These are phyloP conservation scores for Cataglyphis livida DNA, from an alignment of 2,888 invertebrate genomes.

Conservation along the genomic window DNA sequence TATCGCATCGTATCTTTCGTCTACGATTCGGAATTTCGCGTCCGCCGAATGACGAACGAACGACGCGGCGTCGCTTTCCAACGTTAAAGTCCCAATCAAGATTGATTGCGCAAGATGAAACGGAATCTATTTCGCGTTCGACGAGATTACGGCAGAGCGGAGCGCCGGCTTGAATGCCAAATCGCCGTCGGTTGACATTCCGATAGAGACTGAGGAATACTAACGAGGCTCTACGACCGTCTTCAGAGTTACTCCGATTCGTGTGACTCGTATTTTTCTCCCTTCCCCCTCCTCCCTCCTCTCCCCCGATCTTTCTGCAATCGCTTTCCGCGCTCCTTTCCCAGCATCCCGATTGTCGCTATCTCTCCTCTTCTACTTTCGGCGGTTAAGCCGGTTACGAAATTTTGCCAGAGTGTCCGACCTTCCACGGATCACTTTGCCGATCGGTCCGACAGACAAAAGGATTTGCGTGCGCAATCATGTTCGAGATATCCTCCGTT, in stretches of 20 bases:
- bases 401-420: constrained; percentile 34
- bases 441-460: constrained; percentile 60
- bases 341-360: constrained; percentile 18
- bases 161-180: constrained; percentile 61
- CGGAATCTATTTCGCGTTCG: constrained; percentile 76
- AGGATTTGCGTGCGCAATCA: constrained; percentile 48
- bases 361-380: constrained; percentile 4
- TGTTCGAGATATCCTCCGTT: constrained; percentile 44
- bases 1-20: constrained; percentile 35
- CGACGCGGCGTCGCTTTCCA: constrained; percentile 53
- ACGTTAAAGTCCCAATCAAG: constrained; percentile 81
- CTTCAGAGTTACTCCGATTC: constrained; percentile 43
- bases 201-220: constrained; percentile 70
- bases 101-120: constrained; percentile 81
- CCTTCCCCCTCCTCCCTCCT: background rate
- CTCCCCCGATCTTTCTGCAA: background rate
- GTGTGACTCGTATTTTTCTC: constrained; percentile 21
- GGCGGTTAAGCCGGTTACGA: constrained; percentile 67
- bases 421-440: constrained; percentile 57
- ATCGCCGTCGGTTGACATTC: constrained; percentile 68
- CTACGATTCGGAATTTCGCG: constrained; percentile 54
- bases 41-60: constrained; percentile 41
- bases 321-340: constrained; percentile 32
- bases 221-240: constrained; percentile 70
- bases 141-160: constrained; percentile 66